Base-by-base conservation (phyloP, 2,113 vertebrate species). In the Barnardius zonarius region DNA sequence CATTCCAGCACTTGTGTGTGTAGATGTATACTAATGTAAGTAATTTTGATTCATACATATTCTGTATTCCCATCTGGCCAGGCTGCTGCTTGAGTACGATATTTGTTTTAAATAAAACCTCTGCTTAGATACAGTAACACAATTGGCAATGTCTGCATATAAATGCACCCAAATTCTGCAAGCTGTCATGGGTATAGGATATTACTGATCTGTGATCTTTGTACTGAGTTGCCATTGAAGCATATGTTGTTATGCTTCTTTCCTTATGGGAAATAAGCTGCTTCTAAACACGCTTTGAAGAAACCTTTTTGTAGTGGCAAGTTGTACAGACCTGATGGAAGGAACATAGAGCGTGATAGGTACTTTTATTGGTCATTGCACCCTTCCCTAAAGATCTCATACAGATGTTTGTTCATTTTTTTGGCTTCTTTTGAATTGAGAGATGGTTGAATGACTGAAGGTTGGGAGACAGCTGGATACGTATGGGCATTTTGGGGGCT, bases 111-210 rank as follows among this genome's bases (percentile, higher is more conserved):
- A 81, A 83, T 73, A 52, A 75, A 79, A 78, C 31, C 23, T 72
- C 2, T 52, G 31, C 19, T 77, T 19, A 31, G 33, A 24, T 69
- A 31, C 37, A 31, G 61, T 20, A 44, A 10, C 83, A 22, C 17
- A 52, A 3, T 37, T 68, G 44, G 27, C 73, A 57, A 31, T n/a
- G 41, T 48, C 80, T 77, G 10, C 12, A 7, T 62, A 17, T 52
- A 66, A 86, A 92, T 73, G 8, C 49, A 73, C 37, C 12, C 5
- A 69, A 44, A 57, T 73, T 63, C 39, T 55, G 11, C 43, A 24
- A 33, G 13, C 24, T 6, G 1, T 46, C 27, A 3, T 2, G 2
- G 11, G 44, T 68, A 14, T 4, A 57, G 75, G 31, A 2, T 51
- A 5, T 35, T 81, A 7, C 5, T 72, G 70, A 39, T 73, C 17